A percentile compares a stretch with the other conserved stretches of the same genome.
Evolutionary conservation across 2,113 vertebrate species (phyloP).

Genomic region (Hemibagrus wyckioides): DNA sequence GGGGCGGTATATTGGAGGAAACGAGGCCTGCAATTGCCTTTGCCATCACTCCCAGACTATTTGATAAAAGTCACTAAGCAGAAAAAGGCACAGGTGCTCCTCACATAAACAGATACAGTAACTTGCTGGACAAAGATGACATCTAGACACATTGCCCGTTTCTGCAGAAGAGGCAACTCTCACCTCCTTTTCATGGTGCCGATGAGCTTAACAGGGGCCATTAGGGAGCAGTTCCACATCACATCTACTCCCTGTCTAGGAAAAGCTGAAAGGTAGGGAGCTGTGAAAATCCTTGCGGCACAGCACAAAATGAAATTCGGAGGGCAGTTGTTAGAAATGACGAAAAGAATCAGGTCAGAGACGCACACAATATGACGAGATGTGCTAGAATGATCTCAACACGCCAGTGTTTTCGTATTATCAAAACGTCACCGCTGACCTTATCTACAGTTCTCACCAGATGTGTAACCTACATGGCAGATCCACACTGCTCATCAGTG

Average conservation of each 20-base stretch:
- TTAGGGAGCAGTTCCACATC: constrained; percentile 36
- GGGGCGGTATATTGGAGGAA: neutral
- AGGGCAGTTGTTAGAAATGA: neutral
- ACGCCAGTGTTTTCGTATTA: neutral
- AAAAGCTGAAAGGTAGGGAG: neutral
- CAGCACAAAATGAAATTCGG: neutral
- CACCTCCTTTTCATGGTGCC: neutral
- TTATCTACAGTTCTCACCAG: neutral
- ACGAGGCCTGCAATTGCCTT: neutral
- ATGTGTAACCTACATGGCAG: neutral
- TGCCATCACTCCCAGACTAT: neutral
- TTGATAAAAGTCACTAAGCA: neutral
- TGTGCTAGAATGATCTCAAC: neutral
- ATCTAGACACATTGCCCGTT: neutral
- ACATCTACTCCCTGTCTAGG: neutral
- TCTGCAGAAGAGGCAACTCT: neutral
- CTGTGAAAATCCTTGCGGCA: constrained; percentile 10
- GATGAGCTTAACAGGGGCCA: constrained; percentile 6
- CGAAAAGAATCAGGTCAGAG: neutral
- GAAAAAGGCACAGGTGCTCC: neutral
- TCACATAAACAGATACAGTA: neutral
- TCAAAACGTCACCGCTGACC: neutral
- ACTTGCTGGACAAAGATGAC: neutral
- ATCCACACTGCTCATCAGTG: neutral
- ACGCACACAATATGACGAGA: neutral